Base-by-base conservation (phyloP, 2,888 invertebrate genomes). In the Caenorhabditis sp. region DNA sequence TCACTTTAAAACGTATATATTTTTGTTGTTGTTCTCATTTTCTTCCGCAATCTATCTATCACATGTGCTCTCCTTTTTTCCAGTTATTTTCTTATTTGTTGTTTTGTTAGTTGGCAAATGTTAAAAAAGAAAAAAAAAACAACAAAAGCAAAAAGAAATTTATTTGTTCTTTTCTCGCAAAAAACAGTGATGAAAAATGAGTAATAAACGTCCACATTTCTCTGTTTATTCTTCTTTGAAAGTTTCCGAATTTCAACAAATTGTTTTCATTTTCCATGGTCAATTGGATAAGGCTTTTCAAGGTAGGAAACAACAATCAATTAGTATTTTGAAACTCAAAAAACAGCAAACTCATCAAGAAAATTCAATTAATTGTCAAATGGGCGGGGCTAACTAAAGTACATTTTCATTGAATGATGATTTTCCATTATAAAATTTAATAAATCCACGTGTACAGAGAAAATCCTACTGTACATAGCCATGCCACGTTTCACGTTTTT, bases 241-340 rank as follows among this genome's bases (percentile, higher is more conserved):
- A 43, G 49, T 67, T 43, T 64, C 67, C 24, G 67, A 72, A 26
- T 66, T 66, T 50, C 67, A 61, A 14, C 49, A 67, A 21, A 31
- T 72, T 1, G 19, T 72, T 24, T 72, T 62, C 50, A 66, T 72
- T 61, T 24, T 72, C n/a, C 67, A 72, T 51, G 67, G 64, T 1
- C 62, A 72, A 27, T 64, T 72, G 14, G 71, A 72, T 36, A 72
- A 72, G 24, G 71, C 71, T 5, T 72, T 72, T 64, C 71, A 72
- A 67, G 71, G 71, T 72, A 19, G n/a, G 66, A 26, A 1, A 31
- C n/a, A n/a, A 58, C 12, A 37, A 36, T 21, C 3, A 21, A 17
- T 62, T 19, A 1, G 0, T n/a, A 23, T 43, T 36, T 43, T 43
- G 43, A 17, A 43, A 17, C 43, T 3, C 5, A 43, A 43, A 5